Evolutionary conservation across 2,888 invertebrate genomes (phyloP), one percentile per base, ranked within the genome.

Genomic region (Yponomeuta sedellus): DNA sequence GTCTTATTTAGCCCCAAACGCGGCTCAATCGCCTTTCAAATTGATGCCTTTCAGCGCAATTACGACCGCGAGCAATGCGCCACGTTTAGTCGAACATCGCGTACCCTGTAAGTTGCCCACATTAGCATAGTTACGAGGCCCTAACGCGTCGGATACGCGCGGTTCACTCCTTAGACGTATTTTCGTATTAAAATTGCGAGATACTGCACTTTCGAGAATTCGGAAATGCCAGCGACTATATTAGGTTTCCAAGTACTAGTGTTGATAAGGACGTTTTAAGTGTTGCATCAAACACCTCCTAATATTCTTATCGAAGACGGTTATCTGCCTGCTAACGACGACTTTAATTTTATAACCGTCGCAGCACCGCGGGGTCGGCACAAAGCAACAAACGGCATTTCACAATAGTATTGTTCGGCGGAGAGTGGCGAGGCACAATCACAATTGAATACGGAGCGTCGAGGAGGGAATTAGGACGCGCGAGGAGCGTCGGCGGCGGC

Each of bases 21-120:
- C 80, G 82, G 81, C 75, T 75, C 81, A 82, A 85, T 84, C 79
- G 76, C 80, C 77, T 74, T 76, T 81, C 77, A 88, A 90, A 90
- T 89, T 88, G 88, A 83, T 79, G 85, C 83, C 82, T 88, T 88
- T 89, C 88, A 86, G 77, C 82, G 80, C 85, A 88, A 86, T 88
- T 85, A 85, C 84, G 79, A 76, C 72, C 75, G 77, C 82, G 71
- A 81, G 77, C 80, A 75, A 78, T 74, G 72, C 69, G 67, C 73
- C 73, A 75, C 82, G 82, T 81, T 86, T 85, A 86, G 81, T 82
- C 82, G 80, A 79, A 79, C 72, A 77, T 82, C 80, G 71, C 64
- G 22, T 39, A 75, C 77, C 76, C 73, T 73, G 73, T 73, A 73
- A 76, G 75, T 75, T 77, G 72, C 72, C 72, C 73, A 70, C 77